phyloP scores from a whole-genome alignment of 2,888 invertebrate genomes.

The Zygothrica quintamaculata region DNA sequence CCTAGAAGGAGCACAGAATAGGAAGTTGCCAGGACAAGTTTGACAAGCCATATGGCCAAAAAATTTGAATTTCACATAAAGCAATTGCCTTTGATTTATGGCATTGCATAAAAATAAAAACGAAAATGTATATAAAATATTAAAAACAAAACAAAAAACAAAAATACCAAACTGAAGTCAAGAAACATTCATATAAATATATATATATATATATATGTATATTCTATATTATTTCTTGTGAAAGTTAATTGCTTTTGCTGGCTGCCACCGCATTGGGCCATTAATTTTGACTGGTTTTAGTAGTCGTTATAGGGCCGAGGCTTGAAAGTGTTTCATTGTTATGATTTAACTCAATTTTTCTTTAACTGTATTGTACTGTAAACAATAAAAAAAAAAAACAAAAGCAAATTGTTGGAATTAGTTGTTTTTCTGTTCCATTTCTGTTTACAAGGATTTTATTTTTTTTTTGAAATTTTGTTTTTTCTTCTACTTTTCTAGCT shows the following conservation, averaged over 20 bases:
- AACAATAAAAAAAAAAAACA: no score
- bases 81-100: constrained; percentile 48
- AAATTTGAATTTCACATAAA: constrained; percentile 52
- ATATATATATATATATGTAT: no score
- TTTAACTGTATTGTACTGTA: not conserved
- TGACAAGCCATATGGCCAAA: constrained; percentile 45
- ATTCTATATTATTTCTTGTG: no score
- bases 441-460: constrained; percentile 8
- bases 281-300: constrained; percentile 17
- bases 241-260: constrained; percentile 60
- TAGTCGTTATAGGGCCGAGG: constrained; percentile 10
- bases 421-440: constrained; percentile 6
- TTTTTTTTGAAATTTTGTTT: no score
- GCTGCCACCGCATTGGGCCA: constrained; percentile 12
- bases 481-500: no score
- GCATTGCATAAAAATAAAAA: constrained; percentile 29
- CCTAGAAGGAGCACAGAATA: constrained; percentile 18
- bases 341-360: constrained; percentile 21
- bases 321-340: constrained; percentile 6
- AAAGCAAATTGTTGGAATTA: constrained; percentile 10
- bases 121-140: constrained; percentile 34
- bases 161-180: constrained; percentile 2
- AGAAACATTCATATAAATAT: constrained; percentile 1
- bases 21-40: constrained; percentile 46
- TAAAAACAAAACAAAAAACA: constrained; percentile 25